These are phyloP conservation scores for Glyptemys insculpta DNA, from an alignment of 2,797 vertebrate genomes.

Conservation along the genomic window DNA sequence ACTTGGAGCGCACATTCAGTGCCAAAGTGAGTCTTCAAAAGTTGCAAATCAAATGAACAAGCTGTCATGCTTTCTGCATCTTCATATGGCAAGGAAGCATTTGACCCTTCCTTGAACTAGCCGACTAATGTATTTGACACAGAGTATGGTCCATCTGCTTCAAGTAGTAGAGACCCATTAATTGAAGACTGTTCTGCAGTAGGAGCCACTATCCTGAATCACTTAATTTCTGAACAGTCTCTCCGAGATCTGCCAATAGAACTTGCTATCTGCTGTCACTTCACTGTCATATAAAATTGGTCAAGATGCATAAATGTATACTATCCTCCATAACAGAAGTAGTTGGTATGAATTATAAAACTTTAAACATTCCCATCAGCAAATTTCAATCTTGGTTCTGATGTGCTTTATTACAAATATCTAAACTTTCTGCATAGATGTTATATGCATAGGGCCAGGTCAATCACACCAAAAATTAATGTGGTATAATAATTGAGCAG, in stretches of 20 bases:
- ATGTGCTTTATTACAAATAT: background rate
- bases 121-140: background rate
- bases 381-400: background rate
- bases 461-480: no score
- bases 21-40: slow-evolving; percentile 81
- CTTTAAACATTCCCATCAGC: background rate
- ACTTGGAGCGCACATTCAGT: slow-evolving; percentile 83
- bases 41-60: background rate
- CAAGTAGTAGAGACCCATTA: background rate
- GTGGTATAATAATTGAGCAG: background rate
- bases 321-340: background rate
- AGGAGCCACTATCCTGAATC: background rate
- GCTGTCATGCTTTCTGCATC: background rate
- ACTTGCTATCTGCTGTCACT: background rate
- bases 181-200: background rate
- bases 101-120: background rate
- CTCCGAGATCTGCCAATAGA: background rate
- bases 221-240: background rate
- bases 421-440: background rate
- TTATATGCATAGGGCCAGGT: background rate
- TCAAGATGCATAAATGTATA: background rate
- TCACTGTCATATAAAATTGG: background rate
- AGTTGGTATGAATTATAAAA: background rate
- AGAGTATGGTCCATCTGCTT: background rate
- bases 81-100: background rate